Conservation (phyloP, 2,797 vertebrate genomes). For the Sebastes trivittatus region DNA sequence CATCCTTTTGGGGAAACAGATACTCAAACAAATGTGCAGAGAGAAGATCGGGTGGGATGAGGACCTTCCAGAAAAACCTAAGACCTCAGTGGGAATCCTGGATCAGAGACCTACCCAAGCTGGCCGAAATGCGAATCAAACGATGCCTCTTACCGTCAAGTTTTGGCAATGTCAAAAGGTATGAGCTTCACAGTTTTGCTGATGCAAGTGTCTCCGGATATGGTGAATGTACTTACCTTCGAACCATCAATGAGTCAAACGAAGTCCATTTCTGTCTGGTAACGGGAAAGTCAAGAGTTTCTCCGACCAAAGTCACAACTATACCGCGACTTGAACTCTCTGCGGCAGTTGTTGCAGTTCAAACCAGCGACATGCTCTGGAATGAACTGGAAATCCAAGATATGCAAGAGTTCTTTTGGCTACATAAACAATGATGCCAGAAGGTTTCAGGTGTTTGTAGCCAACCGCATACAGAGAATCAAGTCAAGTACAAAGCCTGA, state of each 20-base stretch:
- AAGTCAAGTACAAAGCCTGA: constrained; percentile 36
- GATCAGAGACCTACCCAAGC: constrained; percentile 31
- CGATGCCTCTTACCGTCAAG: constrained; percentile 25
- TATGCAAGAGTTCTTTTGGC: neutral
- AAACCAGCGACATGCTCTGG: neutral
- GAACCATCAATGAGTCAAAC: neutral
- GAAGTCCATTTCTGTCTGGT: constrained; percentile 40
- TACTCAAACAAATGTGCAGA: constrained; percentile 51
- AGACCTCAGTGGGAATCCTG: constrained; percentile 35
- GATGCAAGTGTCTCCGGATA: constrained; percentile 24
- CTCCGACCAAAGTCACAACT: constrained; percentile 18
- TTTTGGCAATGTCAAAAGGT: constrained; percentile 4
- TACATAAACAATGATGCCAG: neutral
- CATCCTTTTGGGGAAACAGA: constrained; percentile 43
- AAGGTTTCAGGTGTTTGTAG: constrained; percentile 12
- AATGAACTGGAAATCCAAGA: neutral
- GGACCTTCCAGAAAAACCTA: constrained; percentile 21
- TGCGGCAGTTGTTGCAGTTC: neutral
- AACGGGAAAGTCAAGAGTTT: constrained; percentile 42
- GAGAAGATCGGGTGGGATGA: constrained; percentile 41
- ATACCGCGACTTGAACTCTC: constrained; percentile 1
- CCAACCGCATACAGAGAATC: constrained; percentile 20
- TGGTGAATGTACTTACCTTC: constrained; percentile 26
- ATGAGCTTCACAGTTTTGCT: constrained; percentile 25
- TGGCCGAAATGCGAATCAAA: constrained; percentile 26